A percentile compares a stretch with the other conserved stretches of the same genome.
These are phyloP conservation scores for Cossypha caffra DNA, from an alignment of 2,797 vertebrate species.

Conservation along the genomic window DNA sequence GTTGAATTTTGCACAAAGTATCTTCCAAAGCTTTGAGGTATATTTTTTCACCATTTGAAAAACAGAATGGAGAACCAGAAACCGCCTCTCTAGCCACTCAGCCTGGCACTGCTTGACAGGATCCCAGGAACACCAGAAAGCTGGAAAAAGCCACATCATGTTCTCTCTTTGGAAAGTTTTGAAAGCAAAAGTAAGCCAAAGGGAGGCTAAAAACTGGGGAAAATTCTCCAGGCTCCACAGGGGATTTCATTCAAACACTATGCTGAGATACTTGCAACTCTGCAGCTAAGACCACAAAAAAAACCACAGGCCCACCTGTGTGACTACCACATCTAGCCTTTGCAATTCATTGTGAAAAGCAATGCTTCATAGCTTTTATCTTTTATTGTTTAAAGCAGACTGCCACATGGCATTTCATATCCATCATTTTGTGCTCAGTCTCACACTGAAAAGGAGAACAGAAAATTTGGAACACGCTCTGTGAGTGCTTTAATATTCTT, in stretches of 20 bases:
- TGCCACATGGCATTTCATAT: slow-evolving; percentile 9
- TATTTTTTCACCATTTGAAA: slow-evolving; percentile 58
- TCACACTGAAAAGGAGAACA: not conserved
- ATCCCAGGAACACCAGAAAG: slow-evolving; percentile 15
- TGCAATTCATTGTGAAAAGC: slow-evolving; percentile 20
- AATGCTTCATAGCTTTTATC: slow-evolving; percentile 9
- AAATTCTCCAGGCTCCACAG: not conserved
- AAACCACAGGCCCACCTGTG: not conserved
- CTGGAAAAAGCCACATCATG: not conserved
- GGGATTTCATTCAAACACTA: not conserved
- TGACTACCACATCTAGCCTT: slow-evolving; percentile 1
- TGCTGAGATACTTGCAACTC: not conserved
- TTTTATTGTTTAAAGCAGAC: not conserved
- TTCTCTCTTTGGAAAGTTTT: slow-evolving; percentile 18
- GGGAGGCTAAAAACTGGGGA: not conserved
- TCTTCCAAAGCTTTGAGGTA: slow-evolving; percentile 56
- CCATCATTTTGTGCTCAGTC: slow-evolving; percentile 8
- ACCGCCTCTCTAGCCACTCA: slow-evolving; percentile 24
- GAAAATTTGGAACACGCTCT: not conserved
- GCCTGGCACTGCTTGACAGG: slow-evolving; percentile 20
- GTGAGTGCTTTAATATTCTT: slow-evolving; percentile 18
- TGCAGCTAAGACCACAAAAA: slow-evolving; percentile 3
- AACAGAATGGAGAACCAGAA: slow-evolving; percentile 48
- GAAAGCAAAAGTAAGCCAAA: slow-evolving; percentile 15
- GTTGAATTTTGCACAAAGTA: slow-evolving; percentile 48